These are phyloP conservation scores for Pangasianodon gigas DNA, from an alignment of 2,113 vertebrate species.

Conservation along the genomic window DNA sequence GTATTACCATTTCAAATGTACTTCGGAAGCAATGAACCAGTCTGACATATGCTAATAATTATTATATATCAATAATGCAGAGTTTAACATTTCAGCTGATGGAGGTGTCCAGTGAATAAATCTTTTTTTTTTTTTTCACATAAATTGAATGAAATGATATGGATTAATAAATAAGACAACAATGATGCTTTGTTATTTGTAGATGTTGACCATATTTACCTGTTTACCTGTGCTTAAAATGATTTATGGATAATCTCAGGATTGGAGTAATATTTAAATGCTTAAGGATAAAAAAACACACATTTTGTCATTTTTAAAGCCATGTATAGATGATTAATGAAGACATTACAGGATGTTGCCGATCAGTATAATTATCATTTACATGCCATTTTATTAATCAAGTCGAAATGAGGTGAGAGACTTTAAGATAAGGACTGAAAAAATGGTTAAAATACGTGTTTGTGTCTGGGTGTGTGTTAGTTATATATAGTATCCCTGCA, in stretches of 20 bases:
- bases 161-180: background rate
- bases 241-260: background rate
- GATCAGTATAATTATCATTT: background rate
- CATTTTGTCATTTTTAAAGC: background rate
- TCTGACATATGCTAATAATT: background rate
- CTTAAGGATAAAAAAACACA: background rate
- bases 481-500: background rate
- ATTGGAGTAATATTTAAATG: background rate
- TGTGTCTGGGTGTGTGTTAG: slow-evolving; percentile 15
- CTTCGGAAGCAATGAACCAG: background rate
- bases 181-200: background rate
- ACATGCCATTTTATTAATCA: background rate
- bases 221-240: background rate
- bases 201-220: background rate
- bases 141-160: background rate
- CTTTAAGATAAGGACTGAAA: background rate
- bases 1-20: background rate
- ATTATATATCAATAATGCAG: background rate
- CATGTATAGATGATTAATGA: slow-evolving; percentile 27
- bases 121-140: background rate
- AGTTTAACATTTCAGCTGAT: background rate
- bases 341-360: background rate
- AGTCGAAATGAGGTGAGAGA: background rate
- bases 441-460: background rate
- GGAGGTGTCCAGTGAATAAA: background rate